A percentile compares a stretch with the other conserved stretches of the same genome.
Evolutionary conservation across 2,113 vertebrate species (phyloP).

Genomic region (Perca schrenkii): DNA sequence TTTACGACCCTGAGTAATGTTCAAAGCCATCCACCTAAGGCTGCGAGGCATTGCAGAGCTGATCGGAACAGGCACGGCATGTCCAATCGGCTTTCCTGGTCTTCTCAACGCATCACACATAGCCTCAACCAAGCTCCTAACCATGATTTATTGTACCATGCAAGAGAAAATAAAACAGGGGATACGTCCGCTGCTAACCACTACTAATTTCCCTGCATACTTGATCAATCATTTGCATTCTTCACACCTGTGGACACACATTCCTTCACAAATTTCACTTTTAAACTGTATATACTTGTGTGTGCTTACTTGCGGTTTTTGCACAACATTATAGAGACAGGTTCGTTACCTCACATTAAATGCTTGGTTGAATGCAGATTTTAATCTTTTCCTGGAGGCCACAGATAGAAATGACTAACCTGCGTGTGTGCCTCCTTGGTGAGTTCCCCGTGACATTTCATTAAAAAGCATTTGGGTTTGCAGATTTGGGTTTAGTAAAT

Average conservation of each 20-base stretch:
- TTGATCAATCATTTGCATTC: slow-evolving; percentile 20
- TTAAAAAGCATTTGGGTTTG: neutral
- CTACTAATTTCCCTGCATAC: slow-evolving; percentile 5
- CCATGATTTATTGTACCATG: slow-evolving; percentile 31
- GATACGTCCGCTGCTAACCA: neutral
- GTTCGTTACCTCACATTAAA: neutral
- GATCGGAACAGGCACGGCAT: slow-evolving; percentile 70
- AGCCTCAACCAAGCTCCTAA: slow-evolving; percentile 28
- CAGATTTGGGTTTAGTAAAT: neutral
- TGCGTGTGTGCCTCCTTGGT: neutral
- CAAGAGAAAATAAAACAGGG: neutral
- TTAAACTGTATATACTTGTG: neutral
- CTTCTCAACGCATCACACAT: slow-evolving; percentile 33
- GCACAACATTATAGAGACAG: neutral
- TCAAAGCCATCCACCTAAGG: slow-evolving; percentile 63
- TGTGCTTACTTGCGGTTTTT: neutral
- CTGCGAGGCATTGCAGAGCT: slow-evolving; percentile 55
- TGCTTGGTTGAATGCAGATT: slow-evolving; percentile 5
- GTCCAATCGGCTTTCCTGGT: slow-evolving; percentile 62
- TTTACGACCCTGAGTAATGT: slow-evolving; percentile 69
- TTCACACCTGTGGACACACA: neutral
- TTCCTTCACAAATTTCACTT: neutral
- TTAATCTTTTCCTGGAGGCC: neutral
- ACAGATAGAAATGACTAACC: slow-evolving; percentile 11
- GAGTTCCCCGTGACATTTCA: neutral